These are phyloP conservation scores for Dendrophyllia cribrosa DNA, from an alignment of 64 coral and sea anemone genomes.

Conservation along the genomic window DNA sequence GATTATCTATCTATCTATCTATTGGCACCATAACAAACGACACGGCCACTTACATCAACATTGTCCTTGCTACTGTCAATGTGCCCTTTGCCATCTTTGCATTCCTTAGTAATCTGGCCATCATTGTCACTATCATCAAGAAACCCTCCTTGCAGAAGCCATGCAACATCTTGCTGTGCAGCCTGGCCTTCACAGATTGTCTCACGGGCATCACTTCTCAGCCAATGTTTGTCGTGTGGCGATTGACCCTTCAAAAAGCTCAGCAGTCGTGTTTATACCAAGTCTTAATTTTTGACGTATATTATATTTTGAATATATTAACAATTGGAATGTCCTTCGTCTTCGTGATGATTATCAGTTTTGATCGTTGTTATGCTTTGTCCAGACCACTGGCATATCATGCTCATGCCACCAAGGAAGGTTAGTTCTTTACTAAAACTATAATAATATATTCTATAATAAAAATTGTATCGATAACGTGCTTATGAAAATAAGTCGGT, in stretches of 20 bases:
- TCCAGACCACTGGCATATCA: background rate
- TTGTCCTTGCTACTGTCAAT: too few relatives aligned
- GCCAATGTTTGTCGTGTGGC: background rate
- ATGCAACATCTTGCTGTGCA: constrained; percentile 14
- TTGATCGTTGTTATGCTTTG: background rate
- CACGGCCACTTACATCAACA: too few relatives aligned
- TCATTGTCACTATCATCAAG: constrained; percentile 4
- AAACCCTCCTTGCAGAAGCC: background rate
- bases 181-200: constrained; percentile 33
- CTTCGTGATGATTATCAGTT: background rate
- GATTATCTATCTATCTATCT: too few relatives aligned
- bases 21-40: too few relatives aligned
- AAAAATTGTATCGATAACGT: too few relatives aligned
- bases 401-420: background rate
- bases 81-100: background rate
- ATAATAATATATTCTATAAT: too few relatives aligned
- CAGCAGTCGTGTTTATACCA: background rate
- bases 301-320: background rate
- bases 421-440: background rate
- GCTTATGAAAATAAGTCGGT: too few relatives aligned
- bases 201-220: background rate
- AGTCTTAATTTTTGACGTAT: background rate
- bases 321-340: background rate
- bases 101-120: constrained; percentile 39
- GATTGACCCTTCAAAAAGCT: background rate